Evolutionary conservation across 2,888 invertebrate species (phyloP), one percentile per base, ranked within the genome.

Genomic region (Drosophila algonquin): DNA sequence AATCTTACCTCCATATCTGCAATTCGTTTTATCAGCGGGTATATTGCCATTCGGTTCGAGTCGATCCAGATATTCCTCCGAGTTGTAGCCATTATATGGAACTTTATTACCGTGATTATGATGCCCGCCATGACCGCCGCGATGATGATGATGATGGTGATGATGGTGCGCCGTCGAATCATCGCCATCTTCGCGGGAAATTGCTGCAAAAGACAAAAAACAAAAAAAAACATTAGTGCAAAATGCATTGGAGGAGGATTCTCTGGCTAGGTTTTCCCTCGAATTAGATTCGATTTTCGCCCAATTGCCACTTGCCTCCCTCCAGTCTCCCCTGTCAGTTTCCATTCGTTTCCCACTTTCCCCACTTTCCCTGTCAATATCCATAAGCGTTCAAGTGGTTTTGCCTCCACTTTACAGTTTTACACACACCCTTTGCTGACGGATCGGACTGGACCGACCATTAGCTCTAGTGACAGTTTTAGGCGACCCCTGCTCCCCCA

Each of bases 41-140:
- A 97, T 97, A 94, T 97, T 98, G 91, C 97, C 97, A 93, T 97
- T 98, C 91, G 96, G 97, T 93, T 98, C 98, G 91, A 97, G 95
- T 92, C 97, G 95, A 93, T 98, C 97, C 92, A 98, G 95, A 94
- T 96, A 98, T 94, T 98, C 97, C 91, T 97, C 97, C 68, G 97
- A 97, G 89, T 92, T 92, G 94, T 97, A 98, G 81, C 97, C 97
- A 93, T 97, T 97, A 93, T 96, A 97, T 79, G 97, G 95, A 93
- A 97, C 95, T 94, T 96, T 97, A 89, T 94, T 94, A 90, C 94
- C 93, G 90, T 92, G 92, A 90, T 92, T 92, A 80, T 92, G 91
- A 81, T 94, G 93, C 80, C 91, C 91, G 69, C 91, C 91, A 79
- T 90, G 90, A 51, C 91, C 90, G 92, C 94, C 94, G 92, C 94